Percentiles rank a stretch among this genome's conserved stretches.
These are phyloP conservation scores for Telmatherina bonti DNA, from an alignment of 2,797 vertebrate genomes.

Conservation along the genomic window DNA sequence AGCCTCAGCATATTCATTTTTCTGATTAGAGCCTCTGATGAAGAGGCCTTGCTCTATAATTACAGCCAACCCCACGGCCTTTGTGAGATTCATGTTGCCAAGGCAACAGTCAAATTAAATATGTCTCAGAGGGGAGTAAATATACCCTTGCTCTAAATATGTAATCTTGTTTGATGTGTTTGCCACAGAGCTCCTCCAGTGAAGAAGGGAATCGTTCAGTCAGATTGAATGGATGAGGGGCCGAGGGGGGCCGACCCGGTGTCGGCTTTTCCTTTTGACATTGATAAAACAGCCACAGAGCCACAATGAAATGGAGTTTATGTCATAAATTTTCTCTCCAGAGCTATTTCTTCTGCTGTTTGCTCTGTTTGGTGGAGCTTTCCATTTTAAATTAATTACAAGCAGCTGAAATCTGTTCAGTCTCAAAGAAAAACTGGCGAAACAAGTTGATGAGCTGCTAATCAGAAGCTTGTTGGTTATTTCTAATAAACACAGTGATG, in stretches of 20 bases:
- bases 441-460: neutral
- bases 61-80: conserved; percentile 75
- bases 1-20: conserved; percentile 64
- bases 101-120: conserved; percentile 80
- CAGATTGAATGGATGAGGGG: conserved; percentile 51
- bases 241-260: conserved; percentile 35
- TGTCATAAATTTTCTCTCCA: conserved; percentile 21
- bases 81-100: conserved; percentile 77
- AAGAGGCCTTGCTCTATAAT: conserved; percentile 80
- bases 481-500: neutral
- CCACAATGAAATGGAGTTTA: conserved; percentile 38
- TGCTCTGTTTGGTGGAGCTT: conserved; percentile 10
- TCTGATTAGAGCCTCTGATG: conserved; percentile 79
- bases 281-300: conserved; percentile 60
- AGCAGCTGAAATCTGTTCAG: conserved; percentile 9
- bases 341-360: conserved; percentile 43
- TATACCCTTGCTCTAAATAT: conserved; percentile 76
- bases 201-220: conserved; percentile 62
- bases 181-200: conserved; percentile 55
- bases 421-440: neutral
- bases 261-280: conserved; percentile 48
- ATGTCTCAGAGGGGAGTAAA: conserved; percentile 75
- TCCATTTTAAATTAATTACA: neutral
- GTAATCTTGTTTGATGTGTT: conserved; percentile 77
- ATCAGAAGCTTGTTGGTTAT: neutral